Conservation (phyloP, 2,113 vertebrate genomes). For the Erythrocercus mccallii region DNA sequence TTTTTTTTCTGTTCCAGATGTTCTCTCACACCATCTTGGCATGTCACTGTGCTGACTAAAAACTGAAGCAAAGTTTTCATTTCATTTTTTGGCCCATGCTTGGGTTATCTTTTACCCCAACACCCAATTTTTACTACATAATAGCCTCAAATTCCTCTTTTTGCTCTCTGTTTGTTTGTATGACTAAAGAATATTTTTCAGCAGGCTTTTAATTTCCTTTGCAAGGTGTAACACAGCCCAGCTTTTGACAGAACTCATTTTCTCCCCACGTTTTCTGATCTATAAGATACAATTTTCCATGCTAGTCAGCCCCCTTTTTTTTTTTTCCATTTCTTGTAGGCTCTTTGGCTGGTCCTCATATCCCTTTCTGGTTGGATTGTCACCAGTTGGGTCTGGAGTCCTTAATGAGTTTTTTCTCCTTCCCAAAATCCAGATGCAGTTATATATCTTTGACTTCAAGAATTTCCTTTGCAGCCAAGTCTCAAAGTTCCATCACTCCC, state of each 20-base stretch:
- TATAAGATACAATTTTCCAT: neutral
- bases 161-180: neutral
- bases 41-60: neutral
- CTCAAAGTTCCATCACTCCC: neutral
- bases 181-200: slow-evolving; percentile 30
- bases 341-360: neutral
- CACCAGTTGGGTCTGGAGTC: neutral
- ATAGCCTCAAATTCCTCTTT: neutral
- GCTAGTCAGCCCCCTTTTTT: neutral
- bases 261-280: neutral
- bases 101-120: neutral
- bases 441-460: neutral
- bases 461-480: neutral
- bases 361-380: neutral
- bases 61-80: neutral
- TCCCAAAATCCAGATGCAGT: neutral
- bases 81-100: neutral
- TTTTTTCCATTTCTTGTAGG: neutral
- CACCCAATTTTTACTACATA: neutral
- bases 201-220: slow-evolving; percentile 46
- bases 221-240: neutral
- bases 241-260: slow-evolving; percentile 2
- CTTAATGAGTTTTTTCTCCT: neutral
- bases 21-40: neutral
- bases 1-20: neutral